Evolutionary conservation across 2,888 invertebrate genomes (phyloP), one percentile per base, ranked within the genome.

Genomic region (Epistrophe eligans): DNA sequence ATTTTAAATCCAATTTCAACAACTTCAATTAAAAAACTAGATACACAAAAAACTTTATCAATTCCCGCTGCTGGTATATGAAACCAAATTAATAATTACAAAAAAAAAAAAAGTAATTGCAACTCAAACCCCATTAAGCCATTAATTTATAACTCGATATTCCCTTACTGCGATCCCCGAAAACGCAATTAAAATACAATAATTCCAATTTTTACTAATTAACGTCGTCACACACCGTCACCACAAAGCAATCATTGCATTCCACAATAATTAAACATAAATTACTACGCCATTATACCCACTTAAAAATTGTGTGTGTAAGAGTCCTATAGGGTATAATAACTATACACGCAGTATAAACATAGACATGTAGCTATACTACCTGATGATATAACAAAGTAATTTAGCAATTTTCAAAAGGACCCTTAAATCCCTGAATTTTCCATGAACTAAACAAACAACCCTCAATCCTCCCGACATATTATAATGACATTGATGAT

Each of bases 151-250:
- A 64, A 28, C 15, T n/a, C 13, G 2, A 24, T 24, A 28, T 40
- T 48, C 55, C 40, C 28, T 40, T 62, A 19, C 17, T 24, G 2
- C 38, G n/a, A n/a, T 73, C 48, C 38, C 58, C 52, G 77, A 58
- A 72, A 77, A 77, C 62, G 74, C 82, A 85, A 81, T 85, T 85
- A 85, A 85, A 85, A 79, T 73, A 74, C 77, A 50, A 85, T 77
- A 85, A 64, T 74, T 82, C 74, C 81, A 82, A 76, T 87, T 83
- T 72, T 76, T 13, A 76, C 83, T 76, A 87, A 87, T 83, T 87
- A 87, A 79, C 79, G 79, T 76, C 76, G 79, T 83, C 70, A 82
- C 60, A 82, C 55, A 76, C 32, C 76, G 87, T 82, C 79, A 70
- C 83, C 79, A 11, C 40, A 43, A 60, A 64, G 58, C 82, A 71